phyloP scores from a whole-genome alignment of 2,888 invertebrate species.

The Alentia gelatinosa region DNA sequence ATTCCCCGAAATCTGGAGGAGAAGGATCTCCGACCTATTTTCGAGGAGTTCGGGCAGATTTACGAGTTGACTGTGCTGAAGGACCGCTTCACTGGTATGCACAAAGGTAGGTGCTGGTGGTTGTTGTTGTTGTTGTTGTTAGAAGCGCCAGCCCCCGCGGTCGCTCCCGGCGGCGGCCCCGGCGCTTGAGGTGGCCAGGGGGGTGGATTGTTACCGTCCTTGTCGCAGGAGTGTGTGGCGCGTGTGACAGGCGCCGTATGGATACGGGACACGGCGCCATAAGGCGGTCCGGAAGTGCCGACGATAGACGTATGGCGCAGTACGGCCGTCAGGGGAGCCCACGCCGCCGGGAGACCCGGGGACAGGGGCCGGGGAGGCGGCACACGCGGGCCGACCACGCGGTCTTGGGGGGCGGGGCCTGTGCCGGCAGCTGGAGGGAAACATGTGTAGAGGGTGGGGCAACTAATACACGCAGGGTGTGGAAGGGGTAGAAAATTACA shows the following conservation, averaged over 20 bases:
- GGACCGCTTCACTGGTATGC: constrained; percentile 96
- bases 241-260: background rate
- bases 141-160: background rate
- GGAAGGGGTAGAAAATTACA: background rate
- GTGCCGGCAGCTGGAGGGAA: background rate
- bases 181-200: background rate
- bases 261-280: background rate
- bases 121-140: background rate
- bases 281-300: constrained; percentile 25
- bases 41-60: constrained; percentile 95
- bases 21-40: constrained; percentile 92
- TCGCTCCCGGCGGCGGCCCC: background rate
- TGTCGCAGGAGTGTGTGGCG: background rate
- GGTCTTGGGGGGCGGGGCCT: background rate
- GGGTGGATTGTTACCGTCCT: background rate
- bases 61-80: constrained; percentile 96
- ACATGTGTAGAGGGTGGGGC: background rate
- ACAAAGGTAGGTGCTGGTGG: constrained; percentile 87
- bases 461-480: background rate
- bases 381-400: background rate
- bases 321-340: background rate
- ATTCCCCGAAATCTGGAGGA: constrained; percentile 94
- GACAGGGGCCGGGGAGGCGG: background rate
- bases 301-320: background rate
- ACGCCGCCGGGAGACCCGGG: background rate